Base-by-base conservation (phyloP, 2,888 invertebrate species). In the Quadroppia sp. region DNA sequence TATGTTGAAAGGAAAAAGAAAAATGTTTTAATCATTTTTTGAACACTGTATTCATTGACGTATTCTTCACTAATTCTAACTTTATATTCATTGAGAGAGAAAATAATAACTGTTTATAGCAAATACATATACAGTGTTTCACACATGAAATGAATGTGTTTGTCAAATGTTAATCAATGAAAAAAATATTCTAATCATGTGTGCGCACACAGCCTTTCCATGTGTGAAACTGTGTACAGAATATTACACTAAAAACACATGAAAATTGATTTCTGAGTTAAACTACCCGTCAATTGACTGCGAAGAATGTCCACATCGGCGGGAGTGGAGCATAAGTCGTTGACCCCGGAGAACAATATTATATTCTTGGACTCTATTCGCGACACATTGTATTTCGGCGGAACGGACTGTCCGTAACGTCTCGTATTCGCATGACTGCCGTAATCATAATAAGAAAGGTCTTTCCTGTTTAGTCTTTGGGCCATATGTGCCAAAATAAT, bases 261-360 rank as follows among this genome's bases (percentile, higher is more conserved):
- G 3, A 48, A 48, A 48, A 48, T 3, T 48, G 20, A n/a, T 48
- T 48, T 40, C 13, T 11, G 20, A 20, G 7, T 6, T 9, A 15
- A 69, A 20, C 64, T 36, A 73, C 73, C 73, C 15, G 42, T 73
- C 45, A 73, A 48, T 69, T 73, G 64, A 23, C 67, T 67, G 20
- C 73, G 23, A 2, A 76, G 25, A 15, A 36, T 6, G n/a, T 67
- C 74, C 15, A 76, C 72, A 71, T 76, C 76, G 9, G 32, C 32
- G n/a, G 81, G 80, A 77, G 82, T 82, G n/a, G 83, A 82, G 28
- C 83, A 78, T 79, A 80, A 81, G 75, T 84, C 84, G 15, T 80
- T 78, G 7, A 78, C 79, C 15, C 80, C 81, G 23, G 77, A 79
- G 75, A 80, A 81, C 4, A 82, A 59, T 9, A 76, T 72, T 1